Evolutionary conservation across 2,888 invertebrate species (phyloP).

Genomic region (Trichogramma evanescens): DNA sequence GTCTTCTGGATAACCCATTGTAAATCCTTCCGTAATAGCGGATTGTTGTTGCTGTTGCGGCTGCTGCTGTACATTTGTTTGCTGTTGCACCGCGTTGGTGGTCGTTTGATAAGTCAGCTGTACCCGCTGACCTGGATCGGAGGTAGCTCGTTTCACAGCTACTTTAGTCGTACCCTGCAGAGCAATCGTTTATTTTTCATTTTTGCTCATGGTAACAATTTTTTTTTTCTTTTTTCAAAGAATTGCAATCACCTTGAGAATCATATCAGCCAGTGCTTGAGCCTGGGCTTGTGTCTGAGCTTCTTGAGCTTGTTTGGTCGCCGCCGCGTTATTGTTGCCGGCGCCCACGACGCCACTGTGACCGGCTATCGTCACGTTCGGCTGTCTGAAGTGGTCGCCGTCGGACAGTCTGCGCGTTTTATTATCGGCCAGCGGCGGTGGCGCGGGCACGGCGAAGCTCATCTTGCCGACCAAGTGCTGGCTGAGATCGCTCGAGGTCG

Average conservation of each 20-base stretch:
- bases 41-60: conserved; percentile 37
- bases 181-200: conserved; percentile 10
- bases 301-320: conserved; percentile 44
- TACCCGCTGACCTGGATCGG: conserved; percentile 65
- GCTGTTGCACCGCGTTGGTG: conserved; percentile 26
- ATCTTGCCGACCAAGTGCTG: conserved; percentile 41
- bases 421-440: conserved; percentile 48
- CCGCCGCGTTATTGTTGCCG: conserved; percentile 33
- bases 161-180: conserved; percentile 45
- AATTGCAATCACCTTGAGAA: conserved; percentile 52
- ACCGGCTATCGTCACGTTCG: conserved; percentile 40
- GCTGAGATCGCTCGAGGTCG: conserved; percentile 23
- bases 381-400: conserved; percentile 51
- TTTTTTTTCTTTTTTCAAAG: neutral
- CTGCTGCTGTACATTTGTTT: conserved; percentile 32
- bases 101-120: conserved; percentile 46
- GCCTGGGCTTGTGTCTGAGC: conserved; percentile 58
- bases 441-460: conserved; percentile 56
- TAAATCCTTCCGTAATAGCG: conserved; percentile 41
- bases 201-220: neutral
- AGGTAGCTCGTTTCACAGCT: conserved; percentile 67
- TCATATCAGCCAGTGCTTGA: conserved; percentile 70
- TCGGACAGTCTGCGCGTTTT: conserved; percentile 55
- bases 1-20: conserved; percentile 46
- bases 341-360: conserved; percentile 1